Conservation (phyloP, 2,888 invertebrate genomes). For the Xestia c-nigrum region DNA sequence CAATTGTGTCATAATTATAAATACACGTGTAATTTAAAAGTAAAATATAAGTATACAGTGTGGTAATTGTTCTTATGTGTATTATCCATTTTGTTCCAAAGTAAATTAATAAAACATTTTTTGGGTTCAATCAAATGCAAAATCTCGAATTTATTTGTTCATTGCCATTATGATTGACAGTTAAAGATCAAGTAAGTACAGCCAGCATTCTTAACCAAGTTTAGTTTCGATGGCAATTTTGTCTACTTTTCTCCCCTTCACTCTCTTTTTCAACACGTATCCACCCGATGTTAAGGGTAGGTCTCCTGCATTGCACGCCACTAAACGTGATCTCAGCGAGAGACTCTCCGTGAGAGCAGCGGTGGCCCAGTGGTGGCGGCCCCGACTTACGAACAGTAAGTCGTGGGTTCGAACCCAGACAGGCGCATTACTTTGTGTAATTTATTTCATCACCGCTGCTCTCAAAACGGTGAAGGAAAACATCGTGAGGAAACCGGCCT, state of each 20-base stretch:
- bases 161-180: not conserved
- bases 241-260: not conserved
- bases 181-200: not conserved
- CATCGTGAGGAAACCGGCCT: too few relatives aligned
- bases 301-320: not conserved
- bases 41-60: slow-evolving; percentile 16
- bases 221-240: not conserved
- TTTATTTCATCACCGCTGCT: too few relatives aligned
- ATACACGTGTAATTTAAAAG: not conserved
- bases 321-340: too few relatives aligned
- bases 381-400: too few relatives aligned
- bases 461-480: too few relatives aligned
- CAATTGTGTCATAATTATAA: slow-evolving; percentile 2
- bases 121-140: slow-evolving; percentile 14
- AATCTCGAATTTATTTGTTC: not conserved
- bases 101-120: slow-evolving; percentile 9
- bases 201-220: not conserved
- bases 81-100: slow-evolving; percentile 6
- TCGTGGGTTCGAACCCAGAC: too few relatives aligned
- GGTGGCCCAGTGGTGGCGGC: too few relatives aligned
- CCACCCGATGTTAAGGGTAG: not conserved
- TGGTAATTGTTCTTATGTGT: not conserved
- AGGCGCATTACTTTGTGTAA: too few relatives aligned
- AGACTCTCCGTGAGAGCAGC: too few relatives aligned
- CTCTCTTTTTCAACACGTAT: not conserved